A percentile compares a stretch with the other conserved stretches of the same genome.
Evolutionary conservation across 2,113 vertebrate species (phyloP).

Genomic region (Bos javanicus): DNA sequence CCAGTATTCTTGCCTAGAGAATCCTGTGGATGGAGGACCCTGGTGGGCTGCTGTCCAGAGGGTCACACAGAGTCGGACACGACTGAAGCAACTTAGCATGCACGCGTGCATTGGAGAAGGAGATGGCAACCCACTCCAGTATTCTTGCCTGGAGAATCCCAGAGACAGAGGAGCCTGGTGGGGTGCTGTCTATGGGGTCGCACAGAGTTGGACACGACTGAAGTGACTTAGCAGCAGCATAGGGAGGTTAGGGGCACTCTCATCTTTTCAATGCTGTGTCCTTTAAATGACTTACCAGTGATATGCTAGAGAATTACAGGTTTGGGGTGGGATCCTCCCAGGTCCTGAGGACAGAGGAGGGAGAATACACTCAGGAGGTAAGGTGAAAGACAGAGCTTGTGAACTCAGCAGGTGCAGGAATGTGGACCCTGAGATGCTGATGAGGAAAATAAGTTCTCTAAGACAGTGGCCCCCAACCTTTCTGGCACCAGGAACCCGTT

Average conservation of each 20-base stretch:
- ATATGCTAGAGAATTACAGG: background rate
- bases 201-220: background rate
- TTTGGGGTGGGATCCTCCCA: background rate
- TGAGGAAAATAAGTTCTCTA: constrained; percentile 11
- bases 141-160: background rate
- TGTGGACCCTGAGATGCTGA: background rate
- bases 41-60: background rate
- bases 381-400: background rate
- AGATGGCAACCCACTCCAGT: background rate
- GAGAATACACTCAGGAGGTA: background rate
- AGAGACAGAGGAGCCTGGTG: background rate
- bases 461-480: background rate
- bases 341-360: background rate
- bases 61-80: accelerated
- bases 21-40: background rate
- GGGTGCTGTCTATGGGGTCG: background rate
- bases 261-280: background rate
- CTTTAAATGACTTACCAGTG: background rate
- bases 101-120: background rate
- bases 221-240: background rate
- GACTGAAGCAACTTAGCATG: background rate
- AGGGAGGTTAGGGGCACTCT: background rate
- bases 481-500: background rate
- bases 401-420: background rate
- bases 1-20: background rate